phyloP scores from a whole-genome alignment of 2,797 vertebrate species.

The Gouania willdenowi region DNA sequence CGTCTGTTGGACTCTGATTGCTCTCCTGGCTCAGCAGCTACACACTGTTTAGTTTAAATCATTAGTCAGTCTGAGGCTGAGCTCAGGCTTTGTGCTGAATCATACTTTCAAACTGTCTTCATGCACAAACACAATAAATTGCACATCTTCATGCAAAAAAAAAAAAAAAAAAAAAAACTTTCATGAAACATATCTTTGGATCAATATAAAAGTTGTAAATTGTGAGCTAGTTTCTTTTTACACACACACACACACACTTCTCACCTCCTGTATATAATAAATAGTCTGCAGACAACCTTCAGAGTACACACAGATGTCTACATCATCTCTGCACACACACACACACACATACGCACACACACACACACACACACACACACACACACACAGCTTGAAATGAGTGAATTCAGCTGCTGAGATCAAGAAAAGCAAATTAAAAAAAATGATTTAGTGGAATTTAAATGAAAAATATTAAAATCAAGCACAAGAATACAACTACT shows the following conservation, averaged over 20 bases:
- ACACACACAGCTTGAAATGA: background rate
- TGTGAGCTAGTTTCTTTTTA: no score
- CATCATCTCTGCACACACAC: background rate
- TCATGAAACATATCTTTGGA: no score
- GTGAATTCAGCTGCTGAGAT: background rate
- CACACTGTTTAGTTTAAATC: background rate
- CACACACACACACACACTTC: background rate
- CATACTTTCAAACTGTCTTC: background rate
- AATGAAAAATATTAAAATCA: no score
- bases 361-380: background rate
- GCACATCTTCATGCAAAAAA: no score
- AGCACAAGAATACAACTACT: no score
- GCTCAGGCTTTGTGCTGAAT: background rate
- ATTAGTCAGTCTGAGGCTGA: background rate
- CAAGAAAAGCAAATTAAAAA: background rate
- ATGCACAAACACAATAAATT: no score
- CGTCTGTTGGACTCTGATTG: slow-evolving; percentile 2
- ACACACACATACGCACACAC: slow-evolving; percentile 3
- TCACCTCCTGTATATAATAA: slow-evolving; percentile 1
- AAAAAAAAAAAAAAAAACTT: no score
- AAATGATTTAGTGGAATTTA: no score
- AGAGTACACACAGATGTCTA: background rate
- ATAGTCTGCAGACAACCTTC: background rate
- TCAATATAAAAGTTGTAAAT: no score
- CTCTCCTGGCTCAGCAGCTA: background rate